Evolutionary conservation across 2,113 vertebrate genomes (phyloP).

Genomic region (Ivindomyrus marchei): DNA sequence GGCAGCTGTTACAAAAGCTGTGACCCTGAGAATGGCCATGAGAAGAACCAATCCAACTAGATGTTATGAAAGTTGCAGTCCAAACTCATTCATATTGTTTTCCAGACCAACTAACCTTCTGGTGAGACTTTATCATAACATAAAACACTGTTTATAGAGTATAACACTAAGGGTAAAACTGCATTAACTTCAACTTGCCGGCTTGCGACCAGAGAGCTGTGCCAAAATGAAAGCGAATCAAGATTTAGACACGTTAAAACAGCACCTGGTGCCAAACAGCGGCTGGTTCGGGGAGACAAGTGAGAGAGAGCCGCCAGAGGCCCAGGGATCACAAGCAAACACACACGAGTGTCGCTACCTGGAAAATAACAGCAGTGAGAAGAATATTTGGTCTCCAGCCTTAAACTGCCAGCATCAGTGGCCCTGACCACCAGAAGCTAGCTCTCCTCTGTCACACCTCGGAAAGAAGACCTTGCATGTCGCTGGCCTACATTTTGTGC

Average conservation of each 20-base stretch:
- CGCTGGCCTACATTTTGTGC: slow-evolving; percentile 29
- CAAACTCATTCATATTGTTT: slow-evolving; percentile 34
- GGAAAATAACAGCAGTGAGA: slow-evolving; percentile 27
- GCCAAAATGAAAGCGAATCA: neutral
- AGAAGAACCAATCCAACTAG: slow-evolving; percentile 26
- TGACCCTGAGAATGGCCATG: neutral
- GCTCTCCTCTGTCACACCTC: slow-evolving; percentile 29
- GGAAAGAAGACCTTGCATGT: neutral
- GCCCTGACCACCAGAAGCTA: slow-evolving; percentile 32
- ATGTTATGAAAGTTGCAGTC: slow-evolving; percentile 27
- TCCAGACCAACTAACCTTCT: neutral
- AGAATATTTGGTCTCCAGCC: slow-evolving; percentile 51
- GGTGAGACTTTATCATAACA: neutral
- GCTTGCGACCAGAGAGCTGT: neutral
- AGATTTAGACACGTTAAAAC: slow-evolving; percentile 3
- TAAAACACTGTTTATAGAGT: neutral
- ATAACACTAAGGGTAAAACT: neutral
- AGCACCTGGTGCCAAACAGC: slow-evolving; percentile 15
- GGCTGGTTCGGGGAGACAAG: slow-evolving; percentile 13
- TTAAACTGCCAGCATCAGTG: slow-evolving; percentile 41
- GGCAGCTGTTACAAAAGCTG: slow-evolving; percentile 21
- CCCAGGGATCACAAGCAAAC: neutral
- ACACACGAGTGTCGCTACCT: slow-evolving; percentile 13
- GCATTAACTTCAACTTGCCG: neutral
- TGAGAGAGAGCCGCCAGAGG: neutral